Conservation (phyloP, 2,888 invertebrate genomes). For the Acanthacorydalis orientalis region DNA sequence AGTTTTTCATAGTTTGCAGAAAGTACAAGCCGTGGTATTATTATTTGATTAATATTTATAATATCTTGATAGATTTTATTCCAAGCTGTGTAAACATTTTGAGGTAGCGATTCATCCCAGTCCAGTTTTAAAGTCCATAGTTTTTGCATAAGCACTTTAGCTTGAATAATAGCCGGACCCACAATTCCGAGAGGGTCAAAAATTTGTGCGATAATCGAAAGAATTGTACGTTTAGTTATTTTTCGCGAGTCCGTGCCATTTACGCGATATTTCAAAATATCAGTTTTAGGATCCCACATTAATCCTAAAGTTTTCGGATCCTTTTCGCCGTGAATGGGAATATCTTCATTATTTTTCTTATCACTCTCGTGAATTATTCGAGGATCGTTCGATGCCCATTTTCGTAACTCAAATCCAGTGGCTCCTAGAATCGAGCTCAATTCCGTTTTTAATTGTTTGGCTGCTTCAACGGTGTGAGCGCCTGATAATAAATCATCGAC, state of each 20-base stretch:
- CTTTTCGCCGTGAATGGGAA: background rate
- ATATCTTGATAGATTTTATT: background rate
- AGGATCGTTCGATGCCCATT: background rate
- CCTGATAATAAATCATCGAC: conserved; percentile 1
- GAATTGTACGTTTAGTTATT: background rate
- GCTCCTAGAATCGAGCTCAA: background rate
- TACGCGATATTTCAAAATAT: background rate
- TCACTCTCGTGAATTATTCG: no score
- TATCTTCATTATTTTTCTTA: background rate
- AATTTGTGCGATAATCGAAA: background rate
- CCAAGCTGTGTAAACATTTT: background rate
- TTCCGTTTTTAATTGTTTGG: background rate
- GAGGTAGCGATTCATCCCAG: background rate
- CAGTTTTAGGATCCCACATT: background rate
- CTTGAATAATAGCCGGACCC: background rate
- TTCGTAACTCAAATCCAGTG: background rate
- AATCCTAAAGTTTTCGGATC: background rate
- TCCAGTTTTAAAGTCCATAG: background rate
- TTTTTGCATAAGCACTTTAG: background rate
- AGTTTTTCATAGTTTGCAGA: background rate
- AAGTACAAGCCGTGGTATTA: background rate
- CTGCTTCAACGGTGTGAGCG: background rate
- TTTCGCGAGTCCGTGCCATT: background rate
- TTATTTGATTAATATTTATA: background rate
- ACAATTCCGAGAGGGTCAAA: background rate